Conservation (phyloP, 2,888 invertebrate species). For the Macrosoma leucophasiata region DNA sequence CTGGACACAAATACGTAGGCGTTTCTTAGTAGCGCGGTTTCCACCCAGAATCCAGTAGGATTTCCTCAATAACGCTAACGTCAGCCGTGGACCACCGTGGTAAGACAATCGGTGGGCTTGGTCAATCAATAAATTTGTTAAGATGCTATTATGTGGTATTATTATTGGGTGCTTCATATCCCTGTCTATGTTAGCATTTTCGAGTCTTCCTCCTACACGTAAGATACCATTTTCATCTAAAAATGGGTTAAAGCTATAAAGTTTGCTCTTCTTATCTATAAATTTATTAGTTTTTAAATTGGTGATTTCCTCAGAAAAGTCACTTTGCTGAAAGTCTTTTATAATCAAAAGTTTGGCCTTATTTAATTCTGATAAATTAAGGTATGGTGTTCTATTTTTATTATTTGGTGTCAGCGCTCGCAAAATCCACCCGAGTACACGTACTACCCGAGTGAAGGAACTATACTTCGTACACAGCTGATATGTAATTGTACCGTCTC, state of each 20-base stretch:
- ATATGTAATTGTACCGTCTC: not conserved
- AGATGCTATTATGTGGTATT: conserved; percentile 19
- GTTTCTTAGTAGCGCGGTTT: conserved; percentile 11
- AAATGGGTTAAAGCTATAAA: conserved; percentile 11
- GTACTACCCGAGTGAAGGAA: not conserved
- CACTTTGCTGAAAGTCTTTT: conserved; percentile 8
- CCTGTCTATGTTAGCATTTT: conserved; percentile 14
- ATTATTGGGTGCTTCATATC: conserved; percentile 25
- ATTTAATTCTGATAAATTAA: conserved; percentile 11
- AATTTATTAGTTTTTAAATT: conserved; percentile 1
- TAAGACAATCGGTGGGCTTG: conserved; percentile 24
- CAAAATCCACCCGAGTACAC: not conserved
- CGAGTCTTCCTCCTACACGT: conserved; percentile 28
- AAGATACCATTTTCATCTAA: conserved; percentile 13
- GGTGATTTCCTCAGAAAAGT: conserved; percentile 8
- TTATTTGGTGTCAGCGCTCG: not conserved
- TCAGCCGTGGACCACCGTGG: conserved; percentile 25
- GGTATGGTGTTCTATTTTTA: conserved; percentile 2
- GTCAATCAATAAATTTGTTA: conserved; percentile 23
- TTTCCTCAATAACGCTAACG: conserved; percentile 18
- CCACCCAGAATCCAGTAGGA: conserved; percentile 21
- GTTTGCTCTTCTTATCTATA: conserved; percentile 7
- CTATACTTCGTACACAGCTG: not conserved
- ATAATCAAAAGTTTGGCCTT: conserved; percentile 11
- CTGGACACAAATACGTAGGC: conserved; percentile 11